Conservation (phyloP, 2,797 vertebrate species). For the Halcyon leucocephala region DNA sequence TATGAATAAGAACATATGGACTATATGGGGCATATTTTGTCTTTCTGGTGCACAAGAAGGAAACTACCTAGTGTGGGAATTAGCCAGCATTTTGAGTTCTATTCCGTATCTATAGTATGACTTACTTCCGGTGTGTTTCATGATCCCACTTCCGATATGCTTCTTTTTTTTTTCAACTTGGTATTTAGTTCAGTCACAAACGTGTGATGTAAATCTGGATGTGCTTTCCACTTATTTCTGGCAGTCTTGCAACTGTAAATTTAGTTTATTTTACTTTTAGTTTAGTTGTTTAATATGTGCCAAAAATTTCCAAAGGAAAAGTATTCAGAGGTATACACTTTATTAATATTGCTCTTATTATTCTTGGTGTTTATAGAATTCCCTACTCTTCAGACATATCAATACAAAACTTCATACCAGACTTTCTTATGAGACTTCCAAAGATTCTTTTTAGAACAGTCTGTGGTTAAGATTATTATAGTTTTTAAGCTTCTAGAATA, state of each 20-base stretch:
- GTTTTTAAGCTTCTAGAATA: not conserved
- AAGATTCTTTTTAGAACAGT: fast-evolving
- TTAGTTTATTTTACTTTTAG: not conserved
- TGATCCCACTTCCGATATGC: not conserved
- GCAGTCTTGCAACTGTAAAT: not conserved
- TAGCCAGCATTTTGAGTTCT: not conserved
- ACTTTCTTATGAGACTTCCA: not conserved
- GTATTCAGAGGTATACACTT: not conserved
- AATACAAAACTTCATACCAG: not conserved
- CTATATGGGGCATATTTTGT: not conserved
- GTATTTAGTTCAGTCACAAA: not conserved
- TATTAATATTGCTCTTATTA: not conserved
- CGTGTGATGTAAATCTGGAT: not conserved
- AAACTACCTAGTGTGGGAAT: not conserved
- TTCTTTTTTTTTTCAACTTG: not conserved
- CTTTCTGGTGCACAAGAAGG: not conserved
- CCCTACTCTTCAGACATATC: not conserved
- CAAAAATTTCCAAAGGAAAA: not conserved
- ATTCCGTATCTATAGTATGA: not conserved
- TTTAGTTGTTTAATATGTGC: not conserved
- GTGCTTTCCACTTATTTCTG: not conserved
- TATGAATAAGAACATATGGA: not conserved
- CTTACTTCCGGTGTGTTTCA: not conserved
- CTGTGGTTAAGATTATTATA: not conserved
- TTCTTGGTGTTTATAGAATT: not conserved